A percentile compares a stretch with the other conserved stretches of the same genome.
These are phyloP conservation scores for Drosophila mettleri DNA, from an alignment of 2,888 invertebrate species.

Conservation along the genomic window DNA sequence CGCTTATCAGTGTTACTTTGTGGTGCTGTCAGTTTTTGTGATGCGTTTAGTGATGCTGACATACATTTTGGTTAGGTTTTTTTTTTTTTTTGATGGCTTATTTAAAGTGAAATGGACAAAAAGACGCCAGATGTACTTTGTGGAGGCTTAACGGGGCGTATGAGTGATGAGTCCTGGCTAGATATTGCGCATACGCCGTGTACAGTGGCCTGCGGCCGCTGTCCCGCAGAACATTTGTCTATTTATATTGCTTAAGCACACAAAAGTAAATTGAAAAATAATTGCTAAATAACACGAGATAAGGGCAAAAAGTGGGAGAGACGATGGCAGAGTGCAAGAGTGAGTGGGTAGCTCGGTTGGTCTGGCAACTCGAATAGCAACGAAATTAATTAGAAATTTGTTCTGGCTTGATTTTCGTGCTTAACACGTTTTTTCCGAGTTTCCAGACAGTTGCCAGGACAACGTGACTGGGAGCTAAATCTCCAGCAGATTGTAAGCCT, in stretches of 20 bases:
- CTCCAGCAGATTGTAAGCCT: conserved; percentile 12
- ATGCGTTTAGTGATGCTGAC: conserved; percentile 45
- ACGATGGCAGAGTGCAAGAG: not conserved
- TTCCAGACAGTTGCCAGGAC: conserved; percentile 23
- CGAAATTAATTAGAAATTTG: conserved; percentile 63
- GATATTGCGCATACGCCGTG: conserved; percentile 43
- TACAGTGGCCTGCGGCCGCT: conserved; percentile 10
- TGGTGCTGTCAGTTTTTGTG: conserved; percentile 18
- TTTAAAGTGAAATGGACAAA: conserved; percentile 33
- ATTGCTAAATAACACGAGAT: conserved; percentile 55
- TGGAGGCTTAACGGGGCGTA: conserved; percentile 21
- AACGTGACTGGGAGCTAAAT: conserved; percentile 26
- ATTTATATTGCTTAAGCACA: conserved; percentile 38
- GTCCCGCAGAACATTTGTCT: conserved; percentile 28
- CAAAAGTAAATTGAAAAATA: conserved; percentile 74
- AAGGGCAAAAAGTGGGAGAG: not conserved
- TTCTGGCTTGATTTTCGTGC: conserved; percentile 23
- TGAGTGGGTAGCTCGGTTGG: conserved; percentile 6
- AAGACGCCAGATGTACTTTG: conserved; percentile 8
- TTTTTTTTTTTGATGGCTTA: conserved; percentile 45
- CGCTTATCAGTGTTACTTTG: not conserved
- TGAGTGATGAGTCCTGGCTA: conserved; percentile 42
- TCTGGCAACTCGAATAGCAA: conserved; percentile 19
- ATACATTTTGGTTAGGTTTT: conserved; percentile 49
- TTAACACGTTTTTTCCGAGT: conserved; percentile 22